Conservation (phyloP, 2,113 vertebrate genomes). For the Zingel zingel region DNA sequence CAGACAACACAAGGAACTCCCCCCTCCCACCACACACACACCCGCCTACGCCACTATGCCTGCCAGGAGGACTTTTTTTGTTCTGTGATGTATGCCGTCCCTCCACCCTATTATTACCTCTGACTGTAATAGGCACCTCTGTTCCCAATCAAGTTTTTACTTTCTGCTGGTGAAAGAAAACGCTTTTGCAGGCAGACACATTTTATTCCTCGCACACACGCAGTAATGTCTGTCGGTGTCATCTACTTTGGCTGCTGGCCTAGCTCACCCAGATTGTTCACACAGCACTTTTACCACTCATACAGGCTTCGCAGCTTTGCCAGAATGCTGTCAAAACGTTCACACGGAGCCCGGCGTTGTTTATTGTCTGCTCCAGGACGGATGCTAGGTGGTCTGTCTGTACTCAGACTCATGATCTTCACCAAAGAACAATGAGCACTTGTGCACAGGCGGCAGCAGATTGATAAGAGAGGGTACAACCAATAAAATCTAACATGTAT, state of each 20-base stretch:
- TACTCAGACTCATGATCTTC: slow-evolving; percentile 30
- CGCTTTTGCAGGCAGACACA: slow-evolving; percentile 65
- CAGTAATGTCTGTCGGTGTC: slow-evolving; percentile 60
- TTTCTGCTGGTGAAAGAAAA: slow-evolving; percentile 72
- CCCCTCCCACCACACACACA: slow-evolving; percentile 30
- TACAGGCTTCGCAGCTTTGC: slow-evolving; percentile 32
- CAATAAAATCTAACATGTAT: slow-evolving; percentile 21
- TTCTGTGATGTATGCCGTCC: slow-evolving; percentile 64
- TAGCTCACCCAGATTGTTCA: slow-evolving; percentile 65
- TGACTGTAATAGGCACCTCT: slow-evolving; percentile 79
- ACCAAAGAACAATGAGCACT: slow-evolving; percentile 46
- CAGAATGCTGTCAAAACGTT: slow-evolving; percentile 55
- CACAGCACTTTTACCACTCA: slow-evolving; percentile 55
- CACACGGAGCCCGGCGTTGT: slow-evolving; percentile 25
- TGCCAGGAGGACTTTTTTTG: slow-evolving; percentile 60
- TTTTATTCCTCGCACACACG: slow-evolving; percentile 57
- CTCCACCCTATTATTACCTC: slow-evolving; percentile 77
- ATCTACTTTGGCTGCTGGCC: slow-evolving; percentile 60
- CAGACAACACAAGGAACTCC: slow-evolving; percentile 49
- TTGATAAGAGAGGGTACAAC: slow-evolving; percentile 10
- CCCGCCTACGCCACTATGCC: slow-evolving; percentile 30
- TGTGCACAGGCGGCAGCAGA: slow-evolving; percentile 5
- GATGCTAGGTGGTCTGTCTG: slow-evolving; percentile 64
- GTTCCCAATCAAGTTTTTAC: slow-evolving; percentile 77
- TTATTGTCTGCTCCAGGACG: slow-evolving; percentile 50